Evolutionary conservation across 2,113 vertebrate genomes (phyloP), one percentile per base, ranked within the genome.

Genomic region (Cyprinus carpio): DNA sequence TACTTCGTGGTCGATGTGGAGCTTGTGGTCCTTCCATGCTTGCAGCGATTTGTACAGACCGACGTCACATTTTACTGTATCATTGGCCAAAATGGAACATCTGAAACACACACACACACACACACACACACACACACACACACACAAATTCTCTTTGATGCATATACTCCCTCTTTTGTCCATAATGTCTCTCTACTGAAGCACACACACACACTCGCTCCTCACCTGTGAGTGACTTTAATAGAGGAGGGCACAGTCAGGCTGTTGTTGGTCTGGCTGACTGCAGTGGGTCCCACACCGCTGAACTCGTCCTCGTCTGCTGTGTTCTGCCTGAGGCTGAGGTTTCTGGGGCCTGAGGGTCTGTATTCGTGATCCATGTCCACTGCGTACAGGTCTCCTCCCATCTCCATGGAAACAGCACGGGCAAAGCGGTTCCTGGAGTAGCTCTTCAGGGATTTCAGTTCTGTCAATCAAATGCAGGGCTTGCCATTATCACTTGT

Each of bases 21-120:
- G 94, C 86, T 98, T 98, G 92, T 99, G 98, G 90, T 99, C 98
- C 88, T 98, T 99, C 98, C 98, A 99, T 34, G 98, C 98, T 91
- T 98, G 97, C 84, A 99, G 93, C 12, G 97, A 97, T 90, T 94
- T 94, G 88, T 99, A 99, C 1, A 99, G 91, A 64, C 97, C 95
- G 0, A 93, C 92, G 81, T 99, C 98, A 75, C 98, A 99, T 85
- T 96, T 96, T 67, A 99, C 96, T 0, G 96, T 96, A 27, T 97
- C 94, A 0, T 99, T 99, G 75, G 97, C 93, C 64, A 99, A 92
- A 85, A 99, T 98, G 64, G 94, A 96, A 88, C 98, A 99, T 89
- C 98, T 99, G 93, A 81, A 90, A 84, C 12, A 46, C 34, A 84
- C 54, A 80, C 43, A 69, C 64, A 67, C 27, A 31, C 7, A 34